Evolutionary conservation across 2,888 invertebrate genomes (phyloP).

Genomic region (Rhimphoctona megacephalus): DNA sequence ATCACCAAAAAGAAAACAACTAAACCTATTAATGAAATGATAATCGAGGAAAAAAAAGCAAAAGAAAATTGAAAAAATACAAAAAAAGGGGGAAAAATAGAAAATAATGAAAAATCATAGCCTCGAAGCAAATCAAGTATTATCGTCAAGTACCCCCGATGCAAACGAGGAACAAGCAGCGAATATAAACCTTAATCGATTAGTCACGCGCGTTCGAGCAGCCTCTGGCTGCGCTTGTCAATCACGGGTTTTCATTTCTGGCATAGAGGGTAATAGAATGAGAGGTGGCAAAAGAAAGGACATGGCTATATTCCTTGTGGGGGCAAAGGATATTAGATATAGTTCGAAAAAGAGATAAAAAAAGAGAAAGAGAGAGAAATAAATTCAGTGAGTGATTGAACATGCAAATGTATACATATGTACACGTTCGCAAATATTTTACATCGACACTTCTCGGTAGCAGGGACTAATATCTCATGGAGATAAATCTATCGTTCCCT

Average conservation of each 20-base stretch:
- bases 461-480: slow-evolving; percentile 46
- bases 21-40: neutral
- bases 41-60: too few relatives aligned
- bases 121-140: slow-evolving; percentile 47
- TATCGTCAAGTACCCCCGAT: slow-evolving; percentile 52
- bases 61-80: neutral
- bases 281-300: slow-evolving; percentile 1
- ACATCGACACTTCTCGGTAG: slow-evolving; percentile 51
- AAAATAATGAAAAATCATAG: slow-evolving; percentile 2
- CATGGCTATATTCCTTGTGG: slow-evolving; percentile 17
- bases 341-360: slow-evolving; percentile 11
- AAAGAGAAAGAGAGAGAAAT: neutral
- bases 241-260: slow-evolving; percentile 62
- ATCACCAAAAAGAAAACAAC: neutral
- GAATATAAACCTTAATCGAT: slow-evolving; percentile 66
- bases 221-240: slow-evolving; percentile 61
- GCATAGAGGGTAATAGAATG: slow-evolving; percentile 41
- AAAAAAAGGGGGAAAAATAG: neutral
- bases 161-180: slow-evolving; percentile 53
- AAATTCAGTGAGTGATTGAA: slow-evolving; percentile 57
- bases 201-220: slow-evolving; percentile 71
- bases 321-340: slow-evolving; percentile 20
- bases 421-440: slow-evolving; percentile 52
- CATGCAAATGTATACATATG: slow-evolving; percentile 57
- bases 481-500: slow-evolving; percentile 45